Percentiles rank a stretch among this genome's conserved stretches.
These are phyloP conservation scores for Eristalis intricaria DNA, from an alignment of 2,888 invertebrate genomes.

Conservation along the genomic window DNA sequence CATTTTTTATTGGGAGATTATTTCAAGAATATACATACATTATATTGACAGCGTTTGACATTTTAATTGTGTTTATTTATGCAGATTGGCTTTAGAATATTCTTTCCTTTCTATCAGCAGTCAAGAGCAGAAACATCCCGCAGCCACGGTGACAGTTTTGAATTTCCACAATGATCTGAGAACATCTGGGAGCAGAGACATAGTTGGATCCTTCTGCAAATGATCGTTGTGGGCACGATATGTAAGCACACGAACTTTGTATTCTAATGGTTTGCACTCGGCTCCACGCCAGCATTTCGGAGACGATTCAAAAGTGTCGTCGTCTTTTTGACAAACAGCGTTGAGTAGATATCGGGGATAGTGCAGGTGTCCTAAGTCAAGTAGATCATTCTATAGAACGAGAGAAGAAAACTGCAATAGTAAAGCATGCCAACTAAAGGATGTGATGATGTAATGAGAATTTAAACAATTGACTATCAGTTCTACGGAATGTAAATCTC, in stretches of 20 bases:
- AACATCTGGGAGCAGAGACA: constrained; percentile 75
- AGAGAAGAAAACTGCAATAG: neutral
- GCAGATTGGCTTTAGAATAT: constrained; percentile 12
- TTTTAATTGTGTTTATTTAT: constrained; percentile 32
- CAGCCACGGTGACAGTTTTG: constrained; percentile 78
- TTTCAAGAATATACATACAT: constrained; percentile 27
- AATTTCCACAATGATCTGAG: constrained; percentile 78
- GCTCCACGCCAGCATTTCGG: constrained; percentile 79
- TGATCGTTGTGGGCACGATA: constrained; percentile 73
- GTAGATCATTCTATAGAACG: constrained; percentile 76
- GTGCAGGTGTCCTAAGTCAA: constrained; percentile 78
- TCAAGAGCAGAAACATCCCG: constrained; percentile 80
- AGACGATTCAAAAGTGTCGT: constrained; percentile 72
- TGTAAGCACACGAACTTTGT: constrained; percentile 79
- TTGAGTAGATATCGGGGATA: constrained; percentile 79
- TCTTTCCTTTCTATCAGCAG: constrained; percentile 8
- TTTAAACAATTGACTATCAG: too few relatives aligned
- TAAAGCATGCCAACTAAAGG: neutral
- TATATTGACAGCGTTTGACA: constrained; percentile 42
- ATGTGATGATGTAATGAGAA: neutral
- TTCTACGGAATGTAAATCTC: too few relatives aligned
- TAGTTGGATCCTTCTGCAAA: constrained; percentile 74
- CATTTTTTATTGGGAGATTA: constrained; percentile 44
- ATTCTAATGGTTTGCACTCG: constrained; percentile 79
- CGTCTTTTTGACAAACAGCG: constrained; percentile 78